A percentile compares a stretch with the other conserved stretches of the same genome.
These are phyloP conservation scores for Prochilodus magdalenae DNA, from an alignment of 2,113 vertebrate species.

Conservation along the genomic window DNA sequence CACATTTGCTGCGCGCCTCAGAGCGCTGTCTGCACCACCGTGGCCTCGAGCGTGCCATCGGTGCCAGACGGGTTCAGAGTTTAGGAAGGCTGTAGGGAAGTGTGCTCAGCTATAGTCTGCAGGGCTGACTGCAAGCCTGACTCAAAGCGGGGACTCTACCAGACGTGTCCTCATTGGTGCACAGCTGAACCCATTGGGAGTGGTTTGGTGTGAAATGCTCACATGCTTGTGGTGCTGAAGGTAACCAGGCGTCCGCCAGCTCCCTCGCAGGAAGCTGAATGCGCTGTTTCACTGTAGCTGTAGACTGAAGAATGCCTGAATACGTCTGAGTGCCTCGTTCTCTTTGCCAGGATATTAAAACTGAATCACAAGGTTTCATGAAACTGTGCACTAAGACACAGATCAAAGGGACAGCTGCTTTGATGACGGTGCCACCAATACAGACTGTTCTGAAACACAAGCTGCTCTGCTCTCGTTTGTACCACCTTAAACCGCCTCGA, in stretches of 20 bases:
- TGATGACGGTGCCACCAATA: too few species aligned
- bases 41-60: background rate
- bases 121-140: background rate
- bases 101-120: background rate
- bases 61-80: background rate
- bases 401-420: background rate
- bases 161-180: too few species aligned
- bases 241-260: too few species aligned
- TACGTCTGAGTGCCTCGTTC: background rate
- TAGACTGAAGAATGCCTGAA: too few species aligned
- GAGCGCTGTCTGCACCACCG: background rate
- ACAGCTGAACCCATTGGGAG: too few species aligned
- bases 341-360: background rate
- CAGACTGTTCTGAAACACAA: too few species aligned
- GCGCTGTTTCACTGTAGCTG: too few species aligned
- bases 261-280: too few species aligned
- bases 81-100: background rate
- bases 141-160: background rate
- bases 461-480: too few species aligned
- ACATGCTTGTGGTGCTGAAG: too few species aligned
- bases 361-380: background rate
- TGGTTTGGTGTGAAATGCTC: too few species aligned
- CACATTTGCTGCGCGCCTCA: conserved; percentile 3
- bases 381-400: background rate
- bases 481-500: too few species aligned